Percentiles rank a stretch among this genome's conserved stretches.
phyloP scores from a whole-genome alignment of 2,113 vertebrate species.

The Amphilophus citrinellus region DNA sequence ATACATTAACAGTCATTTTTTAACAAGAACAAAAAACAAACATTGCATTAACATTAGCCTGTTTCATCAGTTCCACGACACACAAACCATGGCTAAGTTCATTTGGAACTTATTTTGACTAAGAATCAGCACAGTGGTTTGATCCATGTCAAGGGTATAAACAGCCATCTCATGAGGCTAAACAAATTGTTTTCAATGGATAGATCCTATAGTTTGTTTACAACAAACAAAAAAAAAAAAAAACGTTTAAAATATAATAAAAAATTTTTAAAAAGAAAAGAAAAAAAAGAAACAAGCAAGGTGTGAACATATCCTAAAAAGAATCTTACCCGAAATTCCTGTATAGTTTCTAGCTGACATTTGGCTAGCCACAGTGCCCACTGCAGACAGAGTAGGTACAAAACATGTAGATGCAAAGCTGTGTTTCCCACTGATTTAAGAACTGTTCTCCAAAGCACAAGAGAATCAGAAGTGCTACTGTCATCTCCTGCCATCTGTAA shows the following conservation, averaged over 20 bases:
- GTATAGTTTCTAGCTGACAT: constrained; percentile 62
- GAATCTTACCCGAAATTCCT: constrained; percentile 58
- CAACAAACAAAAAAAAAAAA: background rate
- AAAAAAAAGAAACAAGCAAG: background rate
- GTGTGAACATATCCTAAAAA: background rate
- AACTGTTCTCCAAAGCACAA: constrained; percentile 66
- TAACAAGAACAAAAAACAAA: background rate
- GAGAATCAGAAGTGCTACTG: background rate
- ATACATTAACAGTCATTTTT: background rate
- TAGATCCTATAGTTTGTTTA: background rate
- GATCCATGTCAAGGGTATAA: background rate
- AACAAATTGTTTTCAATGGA: background rate
- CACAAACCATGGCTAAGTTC: background rate
- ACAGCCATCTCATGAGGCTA: background rate
- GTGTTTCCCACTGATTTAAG: constrained; percentile 52
- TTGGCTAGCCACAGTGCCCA: constrained; percentile 80
- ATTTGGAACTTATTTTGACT: background rate
- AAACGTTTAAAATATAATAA: no score
- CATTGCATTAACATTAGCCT: no score
- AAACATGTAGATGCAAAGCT: constrained; percentile 30
- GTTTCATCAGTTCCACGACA: no score
- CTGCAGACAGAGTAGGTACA: constrained; percentile 75
- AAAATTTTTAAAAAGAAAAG: no score
- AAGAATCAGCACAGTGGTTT: background rate
- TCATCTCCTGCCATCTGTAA: constrained; percentile 48